Base-by-base conservation (phyloP, 2,888 invertebrate species). In the Plebejus melissa region DNA sequence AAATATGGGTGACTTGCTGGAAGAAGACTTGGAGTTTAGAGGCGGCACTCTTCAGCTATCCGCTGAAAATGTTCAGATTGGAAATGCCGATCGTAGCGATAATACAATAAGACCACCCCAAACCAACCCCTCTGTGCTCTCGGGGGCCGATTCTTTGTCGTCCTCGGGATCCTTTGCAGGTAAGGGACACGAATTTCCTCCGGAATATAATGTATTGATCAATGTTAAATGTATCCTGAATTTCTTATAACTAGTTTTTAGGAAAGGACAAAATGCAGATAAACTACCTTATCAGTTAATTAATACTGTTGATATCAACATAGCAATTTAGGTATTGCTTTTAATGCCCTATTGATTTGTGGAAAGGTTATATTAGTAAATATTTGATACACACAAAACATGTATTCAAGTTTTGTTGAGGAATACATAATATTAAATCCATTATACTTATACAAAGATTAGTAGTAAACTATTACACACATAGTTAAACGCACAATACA, bases 21-120 rank as follows among this genome's bases (percentile, higher is more conserved):
- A 95, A 70, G 95, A 95, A 54, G 95, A 95, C 80, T 86, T 87
- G 86, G 94, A 95, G 83, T 95, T 95, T 80, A 92, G 93, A 74
- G 94, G 94, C 58, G 94, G 94, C 70, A 94, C 94, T 46, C 82
- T 94, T 78, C 92, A 93, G 82, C 81, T 93, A 74, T 89, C 91
- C 22, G 82, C 88, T 1, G 92, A 93, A 36, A 83, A 82, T 65
- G 79, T 80, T 50, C 79, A 81, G 11, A 81, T 81, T 38, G 87
- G 84, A 54, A 82, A 77, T 78, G 81, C 83, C 65, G 86, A 79
- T 79, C 84, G 80, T 79, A 81, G 80, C 65, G 85, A 81, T 78
- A 84, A 80, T 82, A 80, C 82, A 77, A 76, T 85, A 75, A 85
- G 83, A 78, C 85, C 81, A 16, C 72, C 81, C 79, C 85, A 32